A percentile compares a stretch with the other conserved stretches of the same genome.
phyloP scores from a whole-genome alignment of 1,140 invertebrate genomes.

The Ditylenchus dipsaci region DNA sequence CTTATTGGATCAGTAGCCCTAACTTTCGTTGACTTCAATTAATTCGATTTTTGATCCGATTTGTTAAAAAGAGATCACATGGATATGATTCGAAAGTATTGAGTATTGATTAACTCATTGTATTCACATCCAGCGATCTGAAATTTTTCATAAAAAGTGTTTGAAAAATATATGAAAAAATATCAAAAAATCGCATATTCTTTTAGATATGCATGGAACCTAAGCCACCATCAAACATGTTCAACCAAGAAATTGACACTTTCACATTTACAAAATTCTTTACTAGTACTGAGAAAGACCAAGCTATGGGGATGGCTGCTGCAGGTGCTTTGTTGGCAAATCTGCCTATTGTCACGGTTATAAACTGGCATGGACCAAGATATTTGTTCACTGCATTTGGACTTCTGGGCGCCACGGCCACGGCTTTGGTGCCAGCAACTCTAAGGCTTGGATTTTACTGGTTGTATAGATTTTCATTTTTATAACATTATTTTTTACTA shows the following conservation, averaged over 20 bases:
- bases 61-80: too few species aligned
- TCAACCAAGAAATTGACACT: neutral
- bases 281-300: neutral
- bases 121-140: too few species aligned
- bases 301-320: neutral
- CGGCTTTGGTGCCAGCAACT: conserved; percentile 23
- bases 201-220: neutral
- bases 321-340: conserved; percentile 8
- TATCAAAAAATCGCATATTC: neutral
- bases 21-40: neutral
- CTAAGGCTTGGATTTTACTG: neutral
- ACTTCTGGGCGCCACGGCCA: conserved; percentile 12
- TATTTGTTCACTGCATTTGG: conserved; percentile 15
- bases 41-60: neutral
- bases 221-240: neutral
- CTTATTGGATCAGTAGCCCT: too few species aligned
- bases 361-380: conserved; percentile 20
- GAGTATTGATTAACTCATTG: neutral
- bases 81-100: neutral
- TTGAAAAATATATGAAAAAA: neutral
- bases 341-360: conserved; percentile 2
- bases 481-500: neutral
- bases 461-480: neutral
- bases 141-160: too few species aligned
- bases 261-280: neutral